Conservation (phyloP, 2,113 vertebrate species). For the Petrocephalus microphthalmus region DNA sequence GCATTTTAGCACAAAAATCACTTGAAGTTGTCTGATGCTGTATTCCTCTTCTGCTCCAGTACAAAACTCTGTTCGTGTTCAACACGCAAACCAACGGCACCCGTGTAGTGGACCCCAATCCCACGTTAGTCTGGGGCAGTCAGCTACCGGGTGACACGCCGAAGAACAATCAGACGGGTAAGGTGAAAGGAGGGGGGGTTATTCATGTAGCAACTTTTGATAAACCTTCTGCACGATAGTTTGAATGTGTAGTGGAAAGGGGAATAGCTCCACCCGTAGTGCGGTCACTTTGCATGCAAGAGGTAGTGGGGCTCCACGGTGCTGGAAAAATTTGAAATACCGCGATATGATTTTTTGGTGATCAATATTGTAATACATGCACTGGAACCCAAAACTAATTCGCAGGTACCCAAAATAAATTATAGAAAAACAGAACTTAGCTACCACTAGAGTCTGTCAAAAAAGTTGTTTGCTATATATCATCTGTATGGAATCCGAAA, state of each 20-base stretch:
- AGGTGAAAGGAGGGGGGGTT: background rate
- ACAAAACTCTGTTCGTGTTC: conserved; percentile 63
- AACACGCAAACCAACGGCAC: conserved; percentile 62
- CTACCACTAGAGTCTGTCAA: background rate
- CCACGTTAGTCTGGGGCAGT: conserved; percentile 65
- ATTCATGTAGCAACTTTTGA: background rate
- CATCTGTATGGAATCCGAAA: no score
- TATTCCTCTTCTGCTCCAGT: conserved; percentile 56
- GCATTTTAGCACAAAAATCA: background rate
- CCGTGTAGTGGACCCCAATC: accelerated
- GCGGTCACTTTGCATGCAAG: no score
- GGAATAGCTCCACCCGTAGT: no score
- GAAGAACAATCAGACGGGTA: conserved; percentile 28
- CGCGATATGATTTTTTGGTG: background rate
- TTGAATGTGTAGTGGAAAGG: background rate
- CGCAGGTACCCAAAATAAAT: background rate
- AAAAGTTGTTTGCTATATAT: background rate
- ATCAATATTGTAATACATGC: background rate
- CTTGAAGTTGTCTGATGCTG: background rate
- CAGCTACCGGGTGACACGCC: conserved; percentile 67
- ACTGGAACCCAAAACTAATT: no score
- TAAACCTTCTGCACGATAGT: background rate
- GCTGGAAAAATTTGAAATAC: background rate
- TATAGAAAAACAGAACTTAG: background rate
- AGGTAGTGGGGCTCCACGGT: background rate